Evolutionary conservation across 1,140 invertebrate species (phyloP).

Genomic region (Drosophila saltans): DNA sequence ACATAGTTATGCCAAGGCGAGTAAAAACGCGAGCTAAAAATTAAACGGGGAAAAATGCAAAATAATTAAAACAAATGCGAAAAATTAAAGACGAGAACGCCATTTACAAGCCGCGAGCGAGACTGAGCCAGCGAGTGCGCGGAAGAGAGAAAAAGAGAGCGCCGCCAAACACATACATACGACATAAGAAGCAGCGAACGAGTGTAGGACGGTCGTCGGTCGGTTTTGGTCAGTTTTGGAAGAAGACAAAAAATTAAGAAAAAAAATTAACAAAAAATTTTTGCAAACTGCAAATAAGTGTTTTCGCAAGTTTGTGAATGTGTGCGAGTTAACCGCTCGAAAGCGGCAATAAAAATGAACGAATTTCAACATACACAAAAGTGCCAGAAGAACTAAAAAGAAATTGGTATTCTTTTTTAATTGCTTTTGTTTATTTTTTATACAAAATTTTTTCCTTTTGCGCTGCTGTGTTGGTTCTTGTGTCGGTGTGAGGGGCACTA

Average conservation of each 20-base stretch:
- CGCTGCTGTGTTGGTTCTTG: conserved; percentile 48
- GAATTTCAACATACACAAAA: conserved; percentile 37
- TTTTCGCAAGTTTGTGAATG: conserved; percentile 26
- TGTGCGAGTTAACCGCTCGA: conserved; percentile 24
- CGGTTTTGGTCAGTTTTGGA: conserved; percentile 69
- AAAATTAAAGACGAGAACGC: conserved; percentile 77
- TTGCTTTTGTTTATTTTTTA: conserved; percentile 82
- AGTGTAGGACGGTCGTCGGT: conserved; percentile 52
- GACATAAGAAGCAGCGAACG: conserved; percentile 67
- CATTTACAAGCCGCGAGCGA: conserved; percentile 54
- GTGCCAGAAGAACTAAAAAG: conserved; percentile 34
- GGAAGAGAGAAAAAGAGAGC: conserved; percentile 45
- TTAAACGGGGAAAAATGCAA: conserved; percentile 40
- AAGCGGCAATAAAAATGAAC: conserved; percentile 59
- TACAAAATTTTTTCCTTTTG: conserved; percentile 77
- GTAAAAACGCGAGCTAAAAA: conserved; percentile 12
- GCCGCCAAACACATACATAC: conserved; percentile 74
- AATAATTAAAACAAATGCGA: conserved; percentile 66
- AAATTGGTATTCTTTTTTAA: conserved; percentile 76
- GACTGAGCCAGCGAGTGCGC: conserved; percentile 50
- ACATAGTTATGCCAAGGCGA: not conserved
- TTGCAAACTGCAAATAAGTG: conserved; percentile 28
- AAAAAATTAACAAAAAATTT: conserved; percentile 58
- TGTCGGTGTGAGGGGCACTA: conserved; percentile 29
- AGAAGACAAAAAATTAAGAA: conserved; percentile 67